Evolutionary conservation across 2,113 vertebrate genomes (phyloP), one percentile per base, ranked within the genome.

Genomic region (Ranitomeya variabilis): DNA sequence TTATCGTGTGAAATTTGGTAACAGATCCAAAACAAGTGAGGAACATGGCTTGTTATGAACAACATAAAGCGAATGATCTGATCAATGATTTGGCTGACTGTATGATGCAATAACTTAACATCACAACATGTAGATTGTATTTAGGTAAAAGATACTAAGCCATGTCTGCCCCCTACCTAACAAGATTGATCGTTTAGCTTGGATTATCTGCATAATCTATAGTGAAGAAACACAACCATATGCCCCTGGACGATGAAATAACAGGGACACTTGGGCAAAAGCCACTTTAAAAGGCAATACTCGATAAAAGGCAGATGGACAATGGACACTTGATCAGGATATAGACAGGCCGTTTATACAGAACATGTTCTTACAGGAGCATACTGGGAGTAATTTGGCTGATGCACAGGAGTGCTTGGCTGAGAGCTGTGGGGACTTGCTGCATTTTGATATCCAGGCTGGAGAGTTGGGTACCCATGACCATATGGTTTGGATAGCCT

Each of bases 381-480:
- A 91, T 95, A 96, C 26, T 94, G 95, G 81, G 95, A 95, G 93
- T 95, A 95, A 52, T 94, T 94, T 89, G 96, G 91, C 89, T 90
- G 91, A 79, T 95, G 94, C 10, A 55, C 90, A 54, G 95, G 95
- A 64, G 83, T 93, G 80, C 85, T 89, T 52, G 95, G 89, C 8
- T 94, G 95, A 7, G 91, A 90, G 31, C 94, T 92, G 80, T 93
- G 77, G 1, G 93, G 26, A 14, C 92, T 92, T 26, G 94, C 73
- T 71, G 95, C 86, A 90, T 96, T 97, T 90, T 94, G 96, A 90
- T 99, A 97, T 64, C 92, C 95, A 15, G 97, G 95, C 87, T 96
- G 97, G 90, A 97, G 94, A 82, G 91, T 54, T 21, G 96, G 96
- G 91, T 99, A 99, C 52, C 96, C 95, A 86, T 97, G 97, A 90